phyloP scores from a whole-genome alignment of 2,113 vertebrate genomes.

The Montifringilla adamsi region DNA sequence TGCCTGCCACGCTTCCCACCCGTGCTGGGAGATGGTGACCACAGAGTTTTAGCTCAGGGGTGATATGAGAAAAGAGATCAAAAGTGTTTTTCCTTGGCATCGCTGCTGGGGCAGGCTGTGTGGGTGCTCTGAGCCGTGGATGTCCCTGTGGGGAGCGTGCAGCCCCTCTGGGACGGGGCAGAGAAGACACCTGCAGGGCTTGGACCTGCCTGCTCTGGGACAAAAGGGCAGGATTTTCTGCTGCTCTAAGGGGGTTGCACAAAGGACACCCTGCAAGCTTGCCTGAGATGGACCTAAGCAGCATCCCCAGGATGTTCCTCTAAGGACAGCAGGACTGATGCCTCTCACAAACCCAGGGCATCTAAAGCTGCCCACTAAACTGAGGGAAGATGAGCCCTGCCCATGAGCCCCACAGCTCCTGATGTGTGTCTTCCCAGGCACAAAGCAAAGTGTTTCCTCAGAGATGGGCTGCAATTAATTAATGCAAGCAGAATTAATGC shows the following conservation, averaged over 20 bases:
- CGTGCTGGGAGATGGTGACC: neutral
- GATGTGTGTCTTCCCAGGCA: neutral
- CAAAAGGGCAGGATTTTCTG: neutral
- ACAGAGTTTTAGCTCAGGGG: neutral
- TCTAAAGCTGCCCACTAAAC: neutral
- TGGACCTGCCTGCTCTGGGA: neutral
- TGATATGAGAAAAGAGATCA: neutral
- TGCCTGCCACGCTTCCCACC: neutral
- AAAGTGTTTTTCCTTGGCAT: neutral
- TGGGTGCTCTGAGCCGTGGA: neutral
- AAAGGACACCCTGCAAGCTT: neutral
- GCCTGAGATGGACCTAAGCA: neutral
- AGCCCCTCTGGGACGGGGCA: neutral
- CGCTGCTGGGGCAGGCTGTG: neutral
- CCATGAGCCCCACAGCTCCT: neutral
- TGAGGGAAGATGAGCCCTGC: neutral
- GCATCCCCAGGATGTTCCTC: neutral
- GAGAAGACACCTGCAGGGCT: neutral
- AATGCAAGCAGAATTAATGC: neutral
- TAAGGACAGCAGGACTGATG: neutral
- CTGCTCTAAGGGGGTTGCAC: neutral
- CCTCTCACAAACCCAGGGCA: neutral
- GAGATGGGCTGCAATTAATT: neutral
- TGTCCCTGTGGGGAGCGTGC: neutral
- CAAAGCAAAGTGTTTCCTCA: neutral